Percentiles rank a stretch among this genome's conserved stretches.
These are phyloP conservation scores for Mesitornis unicolor DNA, from an alignment of 2,113 vertebrate species.

Conservation along the genomic window DNA sequence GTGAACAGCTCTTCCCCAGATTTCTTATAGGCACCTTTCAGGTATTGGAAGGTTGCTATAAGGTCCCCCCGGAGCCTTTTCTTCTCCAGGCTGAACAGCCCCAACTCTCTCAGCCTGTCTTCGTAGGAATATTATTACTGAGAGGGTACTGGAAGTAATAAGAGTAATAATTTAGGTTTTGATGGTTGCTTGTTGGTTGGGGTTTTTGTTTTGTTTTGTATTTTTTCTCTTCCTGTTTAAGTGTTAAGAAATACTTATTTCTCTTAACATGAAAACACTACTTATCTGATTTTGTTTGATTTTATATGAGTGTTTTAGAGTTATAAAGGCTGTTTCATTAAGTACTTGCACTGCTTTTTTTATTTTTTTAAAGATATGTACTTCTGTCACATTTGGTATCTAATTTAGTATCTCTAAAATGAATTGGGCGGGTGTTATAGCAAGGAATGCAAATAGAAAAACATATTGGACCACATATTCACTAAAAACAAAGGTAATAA, in stretches of 20 bases:
- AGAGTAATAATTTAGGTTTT: neutral
- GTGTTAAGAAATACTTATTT: neutral
- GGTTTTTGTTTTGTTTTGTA: neutral
- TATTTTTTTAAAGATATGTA: neutral
- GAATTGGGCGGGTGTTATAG: neutral
- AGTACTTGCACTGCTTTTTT: neutral
- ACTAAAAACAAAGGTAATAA: constrained; percentile 27
- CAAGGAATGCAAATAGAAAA: constrained; percentile 8
- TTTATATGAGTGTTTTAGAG: neutral
- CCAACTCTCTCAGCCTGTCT: too few species aligned
- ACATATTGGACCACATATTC: neutral
- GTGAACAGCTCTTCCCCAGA: too few species aligned
- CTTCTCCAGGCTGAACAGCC: too few species aligned
- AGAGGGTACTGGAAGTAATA: neutral
- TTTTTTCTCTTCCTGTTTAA: neutral
- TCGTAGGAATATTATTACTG: neutral
- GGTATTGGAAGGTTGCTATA: too few species aligned
- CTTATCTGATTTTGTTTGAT: constrained; percentile 21
- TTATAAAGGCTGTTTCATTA: neutral
- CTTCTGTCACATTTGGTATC: constrained; percentile 12
- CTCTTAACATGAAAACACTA: neutral
- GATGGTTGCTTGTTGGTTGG: neutral
- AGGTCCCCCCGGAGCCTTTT: too few species aligned
- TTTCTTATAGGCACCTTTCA: too few species aligned
- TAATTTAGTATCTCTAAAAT: neutral